These are phyloP conservation scores for Sarcophaga bullata DNA, from an alignment of 1,140 invertebrate species.

Conservation along the genomic window DNA sequence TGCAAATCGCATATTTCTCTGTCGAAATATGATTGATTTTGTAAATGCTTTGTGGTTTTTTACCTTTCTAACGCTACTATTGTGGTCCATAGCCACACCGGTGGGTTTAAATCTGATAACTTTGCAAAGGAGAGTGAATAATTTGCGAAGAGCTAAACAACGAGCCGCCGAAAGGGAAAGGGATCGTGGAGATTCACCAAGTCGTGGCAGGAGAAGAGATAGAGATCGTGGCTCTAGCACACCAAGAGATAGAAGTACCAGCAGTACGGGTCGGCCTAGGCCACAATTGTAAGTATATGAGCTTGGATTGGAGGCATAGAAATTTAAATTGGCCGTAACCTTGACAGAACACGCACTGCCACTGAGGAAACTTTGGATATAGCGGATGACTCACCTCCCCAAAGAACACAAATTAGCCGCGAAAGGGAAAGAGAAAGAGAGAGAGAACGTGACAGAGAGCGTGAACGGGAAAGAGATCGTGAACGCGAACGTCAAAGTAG, in stretches of 20 bases:
- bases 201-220: constrained; percentile 46
- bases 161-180: constrained; percentile 48
- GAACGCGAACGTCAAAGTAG: background rate
- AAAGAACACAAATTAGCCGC: constrained; percentile 41
- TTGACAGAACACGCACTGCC: constrained; percentile 55
- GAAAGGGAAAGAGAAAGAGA: constrained; percentile 54
- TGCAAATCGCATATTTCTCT: constrained; percentile 73
- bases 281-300: constrained; percentile 55
- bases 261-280: constrained; percentile 51
- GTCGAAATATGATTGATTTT: constrained; percentile 77
- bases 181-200: constrained; percentile 30
- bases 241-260: constrained; percentile 54
- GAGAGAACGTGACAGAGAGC: constrained; percentile 51
- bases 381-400: constrained; percentile 55
- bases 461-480: background rate
- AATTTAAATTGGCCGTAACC: no score
- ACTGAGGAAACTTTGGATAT: constrained; percentile 61
- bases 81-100: constrained; percentile 65
- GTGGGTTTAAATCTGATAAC: constrained; percentile 63
- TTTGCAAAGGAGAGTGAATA: constrained; percentile 57
- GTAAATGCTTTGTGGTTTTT: constrained; percentile 73
- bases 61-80: constrained; percentile 61
- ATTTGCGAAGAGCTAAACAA: constrained; percentile 49
- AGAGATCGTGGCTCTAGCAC: constrained; percentile 31
- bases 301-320: no score